Percentiles rank a stretch among this genome's conserved stretches.
Evolutionary conservation across 2,113 vertebrate species (phyloP).

Genomic region (Neomonachus schauinslandi): DNA sequence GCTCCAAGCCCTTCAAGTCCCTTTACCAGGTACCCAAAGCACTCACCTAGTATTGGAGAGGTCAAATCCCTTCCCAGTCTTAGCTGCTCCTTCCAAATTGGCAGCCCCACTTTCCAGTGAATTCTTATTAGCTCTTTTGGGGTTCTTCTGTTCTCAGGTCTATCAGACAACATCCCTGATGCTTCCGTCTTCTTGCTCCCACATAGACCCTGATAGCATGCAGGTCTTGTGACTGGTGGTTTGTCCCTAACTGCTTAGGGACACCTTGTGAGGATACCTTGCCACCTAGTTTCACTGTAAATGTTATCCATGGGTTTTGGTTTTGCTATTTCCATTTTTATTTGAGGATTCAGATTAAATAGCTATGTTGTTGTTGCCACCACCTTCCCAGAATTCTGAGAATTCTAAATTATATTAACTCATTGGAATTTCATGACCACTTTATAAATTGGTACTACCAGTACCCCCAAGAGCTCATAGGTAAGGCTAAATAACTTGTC

Average conservation of each 20-base stretch:
- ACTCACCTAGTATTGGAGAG: neutral
- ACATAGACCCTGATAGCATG: neutral
- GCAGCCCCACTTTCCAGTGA: neutral
- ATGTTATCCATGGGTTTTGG: neutral
- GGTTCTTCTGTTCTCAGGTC: neutral
- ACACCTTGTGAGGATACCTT: neutral
- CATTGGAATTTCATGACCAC: constrained; percentile 19
- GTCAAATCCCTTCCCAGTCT: constrained; percentile 40
- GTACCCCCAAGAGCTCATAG: neutral
- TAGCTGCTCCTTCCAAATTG: constrained; percentile 40
- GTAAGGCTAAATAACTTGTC: neutral
- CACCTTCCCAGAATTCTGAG: neutral
- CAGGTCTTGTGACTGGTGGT: neutral
- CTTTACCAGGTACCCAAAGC: neutral
- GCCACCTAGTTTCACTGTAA: constrained; percentile 35
- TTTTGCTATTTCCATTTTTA: constrained; percentile 57
- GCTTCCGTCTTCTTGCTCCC: constrained; percentile 1
- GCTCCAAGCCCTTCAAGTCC: neutral
- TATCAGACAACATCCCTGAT: neutral
- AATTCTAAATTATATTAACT: constrained; percentile 42
- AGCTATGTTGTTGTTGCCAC: neutral
- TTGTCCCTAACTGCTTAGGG: neutral
- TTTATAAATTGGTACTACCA: constrained; percentile 19
- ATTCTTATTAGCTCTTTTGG: neutral
- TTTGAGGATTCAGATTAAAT: constrained; percentile 24